These are phyloP conservation scores for Drosophila pseudotakahashii DNA, from an alignment of 2,888 invertebrate species.

Conservation along the genomic window DNA sequence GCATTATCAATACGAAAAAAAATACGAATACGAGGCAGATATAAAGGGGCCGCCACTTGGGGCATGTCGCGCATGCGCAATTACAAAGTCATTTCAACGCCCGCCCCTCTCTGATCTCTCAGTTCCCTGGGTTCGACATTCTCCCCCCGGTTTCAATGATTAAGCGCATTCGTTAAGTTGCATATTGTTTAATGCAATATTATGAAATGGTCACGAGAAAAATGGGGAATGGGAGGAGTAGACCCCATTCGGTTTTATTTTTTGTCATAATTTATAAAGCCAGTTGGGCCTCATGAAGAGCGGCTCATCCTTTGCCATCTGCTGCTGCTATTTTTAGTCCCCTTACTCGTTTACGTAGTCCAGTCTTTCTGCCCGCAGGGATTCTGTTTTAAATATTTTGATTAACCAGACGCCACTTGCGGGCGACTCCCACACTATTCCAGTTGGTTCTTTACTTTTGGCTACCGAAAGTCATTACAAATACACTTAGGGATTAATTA, in stretches of 20 bases:
- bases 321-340: conserved; percentile 55
- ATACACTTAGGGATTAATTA: not conserved
- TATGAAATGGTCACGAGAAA: conserved; percentile 46
- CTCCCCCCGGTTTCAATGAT: conserved; percentile 48
- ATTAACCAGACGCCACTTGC: conserved; percentile 70
- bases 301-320: conserved; percentile 43
- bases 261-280: conserved; percentile 22
- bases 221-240: not conserved
- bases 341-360: conserved; percentile 23
- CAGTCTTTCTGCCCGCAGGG: conserved; percentile 47
- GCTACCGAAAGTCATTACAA: conserved; percentile 60
- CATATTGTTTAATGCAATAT: conserved; percentile 59
- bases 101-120: conserved; percentile 17
- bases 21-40: conserved; percentile 28
- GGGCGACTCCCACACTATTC: conserved; percentile 52
- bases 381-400: conserved; percentile 72
- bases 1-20: conserved; percentile 54
- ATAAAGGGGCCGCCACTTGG: conserved; percentile 62
- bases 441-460: conserved; percentile 7
- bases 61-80: conserved; percentile 76
- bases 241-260: conserved; percentile 23
- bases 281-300: conserved; percentile 23
- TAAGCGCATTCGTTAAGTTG: conserved; percentile 68
- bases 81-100: conserved; percentile 50
- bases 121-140: not conserved